Evolutionary conservation across 2,113 vertebrate genomes (phyloP).

Genomic region (Bucco capensis): DNA sequence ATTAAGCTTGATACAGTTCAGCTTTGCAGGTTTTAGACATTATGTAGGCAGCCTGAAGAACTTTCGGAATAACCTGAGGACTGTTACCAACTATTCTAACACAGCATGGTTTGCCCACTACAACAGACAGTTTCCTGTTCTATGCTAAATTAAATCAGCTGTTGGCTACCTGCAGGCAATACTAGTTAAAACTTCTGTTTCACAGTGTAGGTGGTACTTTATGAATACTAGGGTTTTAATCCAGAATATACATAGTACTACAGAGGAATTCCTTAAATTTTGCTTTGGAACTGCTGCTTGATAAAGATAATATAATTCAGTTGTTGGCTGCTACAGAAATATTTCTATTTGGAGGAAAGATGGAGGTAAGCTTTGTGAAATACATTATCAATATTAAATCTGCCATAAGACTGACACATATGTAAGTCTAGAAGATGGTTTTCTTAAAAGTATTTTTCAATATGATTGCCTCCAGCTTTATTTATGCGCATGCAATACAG

Average conservation of each 20-base stretch:
- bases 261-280: neutral
- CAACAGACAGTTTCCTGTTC: neutral
- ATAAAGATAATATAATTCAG: neutral
- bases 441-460: neutral
- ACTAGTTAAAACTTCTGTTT: neutral
- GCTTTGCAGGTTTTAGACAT: neutral
- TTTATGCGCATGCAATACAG: neutral
- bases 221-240: neutral
- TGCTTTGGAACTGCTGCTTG: neutral
- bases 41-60: neutral
- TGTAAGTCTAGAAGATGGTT: neutral
- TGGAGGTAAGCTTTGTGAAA: neutral
- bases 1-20: neutral
- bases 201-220: neutral
- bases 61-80: neutral
- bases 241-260: neutral
- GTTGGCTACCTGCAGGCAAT: neutral
- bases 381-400: neutral
- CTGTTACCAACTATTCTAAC: neutral
- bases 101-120: neutral
- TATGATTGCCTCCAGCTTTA: neutral
- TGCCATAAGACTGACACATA: neutral
- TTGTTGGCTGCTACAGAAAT: neutral
- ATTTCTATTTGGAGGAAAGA: neutral
- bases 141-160: neutral